phyloP scores from a whole-genome alignment of 1,140 invertebrate species.

The Carposina sasakii region DNA sequence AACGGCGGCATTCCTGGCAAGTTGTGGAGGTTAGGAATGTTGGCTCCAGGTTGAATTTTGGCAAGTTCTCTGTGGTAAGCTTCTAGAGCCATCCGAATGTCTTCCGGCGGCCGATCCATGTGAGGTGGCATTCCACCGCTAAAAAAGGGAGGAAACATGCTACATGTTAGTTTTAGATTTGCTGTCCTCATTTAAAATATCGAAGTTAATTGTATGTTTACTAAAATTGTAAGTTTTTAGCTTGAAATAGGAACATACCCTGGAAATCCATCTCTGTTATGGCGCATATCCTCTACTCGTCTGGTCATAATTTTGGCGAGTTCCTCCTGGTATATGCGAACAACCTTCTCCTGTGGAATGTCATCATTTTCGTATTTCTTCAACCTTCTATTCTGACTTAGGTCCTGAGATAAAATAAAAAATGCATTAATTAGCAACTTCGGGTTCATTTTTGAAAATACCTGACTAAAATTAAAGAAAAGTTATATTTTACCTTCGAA shows the following conservation, averaged over 20 bases:
- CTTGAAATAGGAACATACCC: slow-evolving; percentile 70
- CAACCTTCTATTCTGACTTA: slow-evolving; percentile 81
- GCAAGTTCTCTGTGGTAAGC: slow-evolving; percentile 94
- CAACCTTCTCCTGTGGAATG: slow-evolving; percentile 97
- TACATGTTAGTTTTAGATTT: slow-evolving; percentile 77
- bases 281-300: slow-evolving; percentile 80
- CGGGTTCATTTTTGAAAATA: too few relatives aligned
- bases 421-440: too few relatives aligned
- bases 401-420: slow-evolving; percentile 60
- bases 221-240: background rate
- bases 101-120: slow-evolving; percentile 77
- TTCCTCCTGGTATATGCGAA: slow-evolving; percentile 97
- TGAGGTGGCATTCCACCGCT: slow-evolving; percentile 80
- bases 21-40: slow-evolving; percentile 74
- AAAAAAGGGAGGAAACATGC: slow-evolving; percentile 88
- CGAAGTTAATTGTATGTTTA: background rate
- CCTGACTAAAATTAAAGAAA: too few relatives aligned
- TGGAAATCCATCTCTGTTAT: slow-evolving; percentile 80
- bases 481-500: slow-evolving; percentile 75
- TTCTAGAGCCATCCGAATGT: slow-evolving; percentile 90
- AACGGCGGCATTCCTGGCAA: slow-evolving; percentile 75
- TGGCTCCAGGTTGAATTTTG: slow-evolving; percentile 81
- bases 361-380: slow-evolving; percentile 94
- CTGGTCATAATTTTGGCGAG: slow-evolving; percentile 92
- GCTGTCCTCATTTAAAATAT: slow-evolving; percentile 75